Base-by-base conservation (phyloP, 2,113 vertebrate species). In the Miniopterus natalensis region DNA sequence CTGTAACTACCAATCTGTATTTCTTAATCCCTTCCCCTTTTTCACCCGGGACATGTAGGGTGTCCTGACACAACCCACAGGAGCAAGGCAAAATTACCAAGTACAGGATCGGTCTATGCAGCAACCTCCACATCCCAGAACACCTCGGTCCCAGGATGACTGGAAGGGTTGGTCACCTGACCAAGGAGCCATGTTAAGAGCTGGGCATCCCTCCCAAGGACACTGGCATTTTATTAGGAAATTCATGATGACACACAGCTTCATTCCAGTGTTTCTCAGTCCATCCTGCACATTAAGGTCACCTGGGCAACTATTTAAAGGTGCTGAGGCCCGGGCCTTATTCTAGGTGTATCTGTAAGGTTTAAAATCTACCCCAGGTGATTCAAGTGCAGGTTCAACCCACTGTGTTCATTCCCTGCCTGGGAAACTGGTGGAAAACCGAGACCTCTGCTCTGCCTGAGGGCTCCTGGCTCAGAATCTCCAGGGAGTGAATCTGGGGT, bases 101-200 rank as follows among this genome's bases (percentile, higher is more conserved):
- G 49, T 42, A 9, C 12, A n/a, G 12, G 55, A 1, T 42, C 12
- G 5, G 42, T 6, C 63, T 47, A 3, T 14, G 18, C 11, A 15
- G 40, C 17, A 13, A 5, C 42, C 3, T 1, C 15, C 13, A 29
- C 3, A 2, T 45, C 36, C 45, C 2, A 6, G 29, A 47, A 6
- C 74, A 0, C 11, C 18, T 49, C 2, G 63, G 61, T 53, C 59
- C 31, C 17, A 8, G 29, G 77, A 17, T 7, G 1, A 0, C 31
- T 4, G 5, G n/a, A 10, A 36, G 18, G 21, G 49, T 11, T 17
- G 66, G 5, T 13, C 75, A 5, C 36, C 8, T 0, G 45, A 14
- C 3, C 1, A 2, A 27, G 23, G 51, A n/a, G 36, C 14, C 29
- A 3, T 3, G 21, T 36, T 8, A 27, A 45, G 27, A 31, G 25